Evolutionary conservation across 2,797 vertebrate species (phyloP), one percentile per base, ranked within the genome.

Genomic region (Fringilla coelebs): DNA sequence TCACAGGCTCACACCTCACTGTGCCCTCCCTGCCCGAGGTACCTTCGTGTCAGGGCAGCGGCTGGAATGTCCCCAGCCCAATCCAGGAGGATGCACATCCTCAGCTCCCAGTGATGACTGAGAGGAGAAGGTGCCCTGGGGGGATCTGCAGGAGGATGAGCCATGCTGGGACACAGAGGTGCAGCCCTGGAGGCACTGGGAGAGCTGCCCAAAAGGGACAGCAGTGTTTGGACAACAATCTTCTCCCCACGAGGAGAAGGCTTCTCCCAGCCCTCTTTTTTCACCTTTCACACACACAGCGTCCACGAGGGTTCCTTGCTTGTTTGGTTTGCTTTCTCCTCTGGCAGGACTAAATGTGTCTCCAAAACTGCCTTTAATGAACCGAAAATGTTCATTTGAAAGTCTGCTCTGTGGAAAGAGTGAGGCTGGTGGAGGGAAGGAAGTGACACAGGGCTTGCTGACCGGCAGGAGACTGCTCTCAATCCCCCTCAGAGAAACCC

Each of bases 371-470:
- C 80, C 79, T 96, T 97, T 96, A 96, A 96, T 68, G 93, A 97
- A 96, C 94, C 3, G 32, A 97, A 97, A 97, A 93, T 0, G 12
- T 91, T 96, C 85, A 97, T 96, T 93, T 97, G 90, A 94, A 96
- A 96, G 92, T 70, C 96, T 93, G 95, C 67, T 94, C 90, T 81
- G 92, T 97, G 97, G 97, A 97, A 97, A 97, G 97, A 97, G 89
- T 96, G 97, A 98, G 95, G 72, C 83, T 94, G 73, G 57, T 11
- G 14, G 93, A 92, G 94, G 91, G 92, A 96, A 97, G 97, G 98
- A 98, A 98, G 97, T 98, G 97, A 97, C 97, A 97, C 88, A 96
- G 85, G 80, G 63, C 57, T 93, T 91, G 93, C 80, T 96, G 96
- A 94, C 97, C 91, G 7, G 91, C 57, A 1, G 90, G 66, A 74